These are phyloP conservation scores for Halocynthia aurantium DNA, from an alignment of 23 tunicate species.

Conservation along the genomic window DNA sequence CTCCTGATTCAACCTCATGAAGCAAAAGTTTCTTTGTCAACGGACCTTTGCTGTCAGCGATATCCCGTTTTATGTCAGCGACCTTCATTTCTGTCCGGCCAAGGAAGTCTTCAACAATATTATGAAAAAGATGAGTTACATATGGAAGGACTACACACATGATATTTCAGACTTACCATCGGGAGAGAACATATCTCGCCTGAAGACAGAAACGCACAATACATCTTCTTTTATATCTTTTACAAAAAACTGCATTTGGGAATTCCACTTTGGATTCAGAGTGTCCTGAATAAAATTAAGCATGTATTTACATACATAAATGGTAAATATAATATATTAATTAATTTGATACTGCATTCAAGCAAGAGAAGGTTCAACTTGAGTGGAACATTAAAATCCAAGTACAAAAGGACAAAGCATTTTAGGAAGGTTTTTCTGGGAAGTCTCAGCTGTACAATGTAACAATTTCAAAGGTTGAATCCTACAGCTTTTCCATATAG, in stretches of 20 bases:
- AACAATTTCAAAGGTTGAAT: no score
- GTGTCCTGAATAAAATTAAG: conserved; percentile 51
- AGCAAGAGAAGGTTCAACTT: background rate
- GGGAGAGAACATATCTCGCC: conserved; percentile 81
- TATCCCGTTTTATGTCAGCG: conserved; percentile 52
- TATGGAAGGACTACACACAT: no score
- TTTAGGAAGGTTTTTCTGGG: background rate
- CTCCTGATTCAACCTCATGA: conserved; percentile 91
- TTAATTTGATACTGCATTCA: background rate
- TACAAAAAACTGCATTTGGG: conserved; percentile 83
- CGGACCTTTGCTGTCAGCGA: conserved; percentile 62
- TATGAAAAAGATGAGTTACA: no score
- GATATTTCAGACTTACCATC: conserved; percentile 47
- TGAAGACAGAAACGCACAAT: conserved; percentile 73
- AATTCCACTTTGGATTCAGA: conserved; percentile 76
- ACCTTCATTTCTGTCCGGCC: conserved; percentile 87
- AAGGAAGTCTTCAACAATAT: conserved; percentile 45
- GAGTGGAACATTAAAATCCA: no score
- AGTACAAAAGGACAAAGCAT: background rate
- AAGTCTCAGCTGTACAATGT: background rate
- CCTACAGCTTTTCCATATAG: no score
- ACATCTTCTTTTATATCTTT: conserved; percentile 71
- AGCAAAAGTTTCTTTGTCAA: conserved; percentile 67
- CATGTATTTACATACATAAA: background rate
- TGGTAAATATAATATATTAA: background rate